phyloP scores from a whole-genome alignment of 2,888 invertebrate genomes.

The Carcina quercana region DNA sequence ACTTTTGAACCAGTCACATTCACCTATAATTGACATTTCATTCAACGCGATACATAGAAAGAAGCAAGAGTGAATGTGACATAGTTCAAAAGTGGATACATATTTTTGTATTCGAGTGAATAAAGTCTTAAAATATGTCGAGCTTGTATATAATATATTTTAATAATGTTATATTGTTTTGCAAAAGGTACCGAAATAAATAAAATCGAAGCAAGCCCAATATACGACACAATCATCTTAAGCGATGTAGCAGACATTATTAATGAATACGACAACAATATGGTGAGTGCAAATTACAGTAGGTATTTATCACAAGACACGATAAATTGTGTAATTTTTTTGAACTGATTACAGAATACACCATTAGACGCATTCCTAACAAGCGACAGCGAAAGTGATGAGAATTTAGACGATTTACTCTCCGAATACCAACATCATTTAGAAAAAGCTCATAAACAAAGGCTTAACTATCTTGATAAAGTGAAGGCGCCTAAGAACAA shows the following conservation, averaged over 20 bases:
- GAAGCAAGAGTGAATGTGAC: no score
- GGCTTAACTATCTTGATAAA: constrained; percentile 42
- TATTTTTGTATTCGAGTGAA: no score
- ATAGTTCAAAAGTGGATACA: no score
- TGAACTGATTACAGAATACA: constrained; percentile 30
- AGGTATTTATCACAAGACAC: background rate
- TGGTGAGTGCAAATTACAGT: constrained; percentile 32
- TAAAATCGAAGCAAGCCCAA: constrained; percentile 43
- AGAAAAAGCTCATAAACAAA: constrained; percentile 57
- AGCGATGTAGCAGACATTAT: constrained; percentile 59
- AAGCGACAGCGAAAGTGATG: constrained; percentile 51
- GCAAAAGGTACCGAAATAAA: constrained; percentile 41
- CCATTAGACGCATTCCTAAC: constrained; percentile 31
- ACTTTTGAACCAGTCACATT: no score
- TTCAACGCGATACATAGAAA: background rate
- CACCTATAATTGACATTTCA: no score
- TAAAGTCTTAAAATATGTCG: background rate
- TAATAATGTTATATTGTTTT: constrained; percentile 1
- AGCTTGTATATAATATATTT: constrained; percentile 7
- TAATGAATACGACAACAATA: constrained; percentile 48
- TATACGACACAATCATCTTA: constrained; percentile 55
- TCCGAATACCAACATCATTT: constrained; percentile 57
- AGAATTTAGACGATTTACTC: constrained; percentile 51
- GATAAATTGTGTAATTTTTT: background rate
- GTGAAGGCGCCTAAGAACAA: constrained; percentile 54